Evolutionary conservation across 2,113 vertebrate genomes (phyloP).

Genomic region (Gavia stellata): DNA sequence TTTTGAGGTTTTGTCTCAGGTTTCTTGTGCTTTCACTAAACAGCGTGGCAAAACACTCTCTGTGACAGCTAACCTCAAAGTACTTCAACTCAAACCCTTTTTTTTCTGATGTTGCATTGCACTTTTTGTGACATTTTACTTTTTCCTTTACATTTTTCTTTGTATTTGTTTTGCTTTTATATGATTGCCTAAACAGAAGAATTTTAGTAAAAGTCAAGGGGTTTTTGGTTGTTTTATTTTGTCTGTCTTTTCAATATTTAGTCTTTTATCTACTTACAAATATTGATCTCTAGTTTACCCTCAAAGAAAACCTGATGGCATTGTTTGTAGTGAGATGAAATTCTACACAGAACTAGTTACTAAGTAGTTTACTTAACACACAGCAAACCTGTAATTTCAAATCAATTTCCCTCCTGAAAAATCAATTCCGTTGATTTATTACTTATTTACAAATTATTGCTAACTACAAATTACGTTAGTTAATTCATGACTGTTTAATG

Average conservation of each 20-base stretch:
- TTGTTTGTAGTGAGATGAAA: not conserved
- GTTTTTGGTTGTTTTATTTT: not conserved
- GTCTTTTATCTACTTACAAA: not conserved
- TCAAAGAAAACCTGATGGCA: not conserved
- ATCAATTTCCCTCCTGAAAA: not conserved
- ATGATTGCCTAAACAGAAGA: not conserved
- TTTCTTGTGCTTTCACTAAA: constrained; percentile 15
- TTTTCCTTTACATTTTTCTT: not conserved
- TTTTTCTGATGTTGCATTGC: not conserved
- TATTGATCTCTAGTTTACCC: not conserved
- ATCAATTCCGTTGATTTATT: not conserved
- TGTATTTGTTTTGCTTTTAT: not conserved
- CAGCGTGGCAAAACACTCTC: not conserved
- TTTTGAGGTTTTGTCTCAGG: constrained; percentile 18
- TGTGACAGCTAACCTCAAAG: not conserved
- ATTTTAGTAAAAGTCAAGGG: not conserved
- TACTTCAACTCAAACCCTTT: not conserved
- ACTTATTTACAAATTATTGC: not conserved
- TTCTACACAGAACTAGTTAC: not conserved
- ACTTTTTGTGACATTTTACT: not conserved
- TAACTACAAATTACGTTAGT: not conserved
- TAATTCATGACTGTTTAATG: not conserved
- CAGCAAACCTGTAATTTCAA: not conserved
- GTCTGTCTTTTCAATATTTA: not conserved
- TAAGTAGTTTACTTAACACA: not conserved